Base-by-base conservation (phyloP, 2,797 vertebrate genomes). In the Chloroceryle amazona region DNA sequence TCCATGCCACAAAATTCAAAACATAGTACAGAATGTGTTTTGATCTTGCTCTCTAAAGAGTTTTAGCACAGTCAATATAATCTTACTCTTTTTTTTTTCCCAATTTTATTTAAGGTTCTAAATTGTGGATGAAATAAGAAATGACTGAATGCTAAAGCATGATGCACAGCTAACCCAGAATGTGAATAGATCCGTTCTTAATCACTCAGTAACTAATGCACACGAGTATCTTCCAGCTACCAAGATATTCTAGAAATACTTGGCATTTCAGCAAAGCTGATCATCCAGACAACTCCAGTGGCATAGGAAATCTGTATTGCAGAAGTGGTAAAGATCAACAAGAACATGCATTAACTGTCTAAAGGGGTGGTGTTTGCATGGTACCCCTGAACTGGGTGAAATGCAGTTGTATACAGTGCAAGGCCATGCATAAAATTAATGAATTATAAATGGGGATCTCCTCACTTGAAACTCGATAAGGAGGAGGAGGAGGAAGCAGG, bases 381-480 rank as follows among this genome's bases (percentile, higher is more conserved):
- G 21, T 46, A n/a, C 13, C 4, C 3, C 28, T 87, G 47, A 82
- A 81, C 33, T 41, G 41, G 7, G 31, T 88, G 75, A 93, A 86
- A 54, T 65, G 8, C 33, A 57, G 31, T 82, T 67, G 71, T 9
- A 54, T 28, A 37, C 41, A n/a, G 14, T 78, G 17, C 29, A 58
- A 51, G 29, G 52, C 46, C 16, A 4, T 54, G 49, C 49, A 42
- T 88, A 73, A 74, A n/a, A 78, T 80, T 76, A 94, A 41, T 89
- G 60, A 88, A 93, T 93, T 89, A 82, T 81, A 80, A 71, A 86
- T 72, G 26, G 29, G 52, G 46, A 74, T 72, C 65, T 88, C 68
- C 65, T 90, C 42, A 14, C 39, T 39, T 83, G 95, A 94, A 91
- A 91, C n/a, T 49, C 78, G 61, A 80, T 35, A 22, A 76, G 65